Evolutionary conservation across 2,113 vertebrate genomes (phyloP).

Genomic region (Puffinus mauretanicus): DNA sequence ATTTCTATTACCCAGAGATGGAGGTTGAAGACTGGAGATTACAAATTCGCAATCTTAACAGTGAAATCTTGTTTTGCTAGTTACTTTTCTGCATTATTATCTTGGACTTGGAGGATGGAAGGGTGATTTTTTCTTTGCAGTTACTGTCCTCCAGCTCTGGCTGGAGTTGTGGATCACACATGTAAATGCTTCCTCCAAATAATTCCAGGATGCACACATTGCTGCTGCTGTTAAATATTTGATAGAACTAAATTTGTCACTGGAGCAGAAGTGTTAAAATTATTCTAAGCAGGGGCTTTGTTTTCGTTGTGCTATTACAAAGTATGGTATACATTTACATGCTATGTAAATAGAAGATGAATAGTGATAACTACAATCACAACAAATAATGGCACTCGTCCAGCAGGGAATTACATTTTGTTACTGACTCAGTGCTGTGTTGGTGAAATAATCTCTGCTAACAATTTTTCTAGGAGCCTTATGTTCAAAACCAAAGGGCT

Average conservation of each 20-base stretch:
- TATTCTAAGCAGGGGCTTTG: neutral
- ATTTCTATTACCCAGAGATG: neutral
- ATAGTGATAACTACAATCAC: slow-evolving; percentile 14
- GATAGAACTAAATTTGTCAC: neutral
- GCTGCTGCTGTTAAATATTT: neutral
- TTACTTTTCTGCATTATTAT: neutral
- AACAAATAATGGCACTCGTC: slow-evolving; percentile 23
- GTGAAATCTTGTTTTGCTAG: neutral
- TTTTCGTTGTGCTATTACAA: neutral
- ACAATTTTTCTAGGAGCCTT: neutral
- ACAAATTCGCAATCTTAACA: rapidly evolving
- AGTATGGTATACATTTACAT: neutral
- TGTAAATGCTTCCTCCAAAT: neutral
- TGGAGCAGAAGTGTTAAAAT: neutral
- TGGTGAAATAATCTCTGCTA: slow-evolving; percentile 13
- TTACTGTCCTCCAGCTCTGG: neutral
- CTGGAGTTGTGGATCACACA: neutral
- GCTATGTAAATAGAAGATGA: slow-evolving; percentile 26
- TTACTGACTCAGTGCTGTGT: neutral
- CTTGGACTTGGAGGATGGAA: neutral
- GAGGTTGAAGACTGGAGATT: neutral
- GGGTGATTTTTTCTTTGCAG: neutral
- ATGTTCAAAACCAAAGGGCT: neutral
- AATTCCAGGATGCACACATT: neutral
- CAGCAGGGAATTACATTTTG: slow-evolving; percentile 5